phyloP scores from a whole-genome alignment of 2,797 vertebrate species.

The Poecilia wingei region DNA sequence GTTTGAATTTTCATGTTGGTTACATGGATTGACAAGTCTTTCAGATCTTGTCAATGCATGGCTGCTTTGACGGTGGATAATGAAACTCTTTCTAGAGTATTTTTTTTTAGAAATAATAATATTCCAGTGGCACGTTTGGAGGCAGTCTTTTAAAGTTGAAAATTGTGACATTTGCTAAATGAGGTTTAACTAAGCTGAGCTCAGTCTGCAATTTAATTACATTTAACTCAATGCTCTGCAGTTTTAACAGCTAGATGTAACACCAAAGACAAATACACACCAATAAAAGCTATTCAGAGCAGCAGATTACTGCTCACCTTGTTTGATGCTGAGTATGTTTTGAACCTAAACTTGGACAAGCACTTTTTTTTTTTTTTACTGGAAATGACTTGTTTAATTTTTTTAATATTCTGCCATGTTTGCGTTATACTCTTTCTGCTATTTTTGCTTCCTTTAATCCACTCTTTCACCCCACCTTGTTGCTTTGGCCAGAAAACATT shows the following conservation, averaged over 20 bases:
- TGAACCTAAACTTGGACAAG: neutral
- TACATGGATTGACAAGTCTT: neutral
- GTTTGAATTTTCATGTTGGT: neutral
- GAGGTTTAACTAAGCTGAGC: neutral
- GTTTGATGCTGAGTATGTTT: neutral
- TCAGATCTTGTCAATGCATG: too few species aligned
- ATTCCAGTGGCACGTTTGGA: neutral
- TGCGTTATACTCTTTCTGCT: neutral
- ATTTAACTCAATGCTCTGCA: neutral
- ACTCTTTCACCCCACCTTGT: neutral
- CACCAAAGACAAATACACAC: neutral
- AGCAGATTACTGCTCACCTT: neutral
- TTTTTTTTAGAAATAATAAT: neutral
- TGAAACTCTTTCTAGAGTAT: neutral
- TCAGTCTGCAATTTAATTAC: neutral
- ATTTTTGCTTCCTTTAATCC: neutral
- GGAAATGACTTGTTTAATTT: neutral
- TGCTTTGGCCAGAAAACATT: constrained; percentile 13
- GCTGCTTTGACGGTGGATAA: too few species aligned
- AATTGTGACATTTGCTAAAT: neutral
- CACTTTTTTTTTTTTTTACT: neutral
- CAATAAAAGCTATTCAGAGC: neutral
- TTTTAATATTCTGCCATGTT: neutral
- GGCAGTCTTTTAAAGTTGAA: neutral
- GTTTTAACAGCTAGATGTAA: neutral